Base-by-base conservation (phyloP, 2,797 vertebrate genomes). In the Acanthiza pusilla region DNA sequence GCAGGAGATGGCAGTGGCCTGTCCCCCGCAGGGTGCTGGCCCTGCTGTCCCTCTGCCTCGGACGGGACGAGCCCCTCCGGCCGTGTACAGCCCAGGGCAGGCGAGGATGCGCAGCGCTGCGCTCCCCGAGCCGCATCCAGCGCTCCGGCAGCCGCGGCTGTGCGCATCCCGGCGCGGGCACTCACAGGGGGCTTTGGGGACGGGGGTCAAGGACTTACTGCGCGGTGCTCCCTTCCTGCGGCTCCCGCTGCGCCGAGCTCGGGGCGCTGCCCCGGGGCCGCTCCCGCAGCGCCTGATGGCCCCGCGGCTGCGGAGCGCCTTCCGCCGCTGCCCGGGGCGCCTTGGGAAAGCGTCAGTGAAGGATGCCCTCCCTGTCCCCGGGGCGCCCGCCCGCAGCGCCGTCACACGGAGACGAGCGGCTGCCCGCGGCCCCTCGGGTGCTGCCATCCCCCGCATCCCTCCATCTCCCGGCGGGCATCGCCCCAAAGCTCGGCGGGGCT, bases 21-120 rank as follows among this genome's bases (percentile, higher is more conserved):
- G 22, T 22, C 58, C n/a, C 53, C 18, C 2, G 2, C 5, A 2
- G 10, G 32, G 8, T 0, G 6, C 32, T 2, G 76, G 18, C 76
- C 7, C 5, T 1, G 66, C 9, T 5, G 16, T 7, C 4, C 17
- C 43, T 5, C 6, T 2, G 60, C 22, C 60, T 18, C 8, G 0
- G 30, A 2, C 6, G 68, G 34, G 70, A n/a, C 9, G 26, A 40
- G 68, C 26, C 16, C 38, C 34, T 72, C 25, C 66, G 4, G 67
- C 70, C 32, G 26, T 4, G 34, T 1, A 1, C 5, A 45, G 51
- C 6, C 30, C 6, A 10, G 36, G 81, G 79, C 62, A 9, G 78
- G 6, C 7, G 68, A 29, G 25, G 36, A 7, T n/a, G 7, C 18
- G 26, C 27, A 2, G 14, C 0, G 27, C 45, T 26, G 7, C 1